These are phyloP conservation scores for Deroplatys truncata DNA, from an alignment of 2,888 invertebrate genomes.

Conservation along the genomic window DNA sequence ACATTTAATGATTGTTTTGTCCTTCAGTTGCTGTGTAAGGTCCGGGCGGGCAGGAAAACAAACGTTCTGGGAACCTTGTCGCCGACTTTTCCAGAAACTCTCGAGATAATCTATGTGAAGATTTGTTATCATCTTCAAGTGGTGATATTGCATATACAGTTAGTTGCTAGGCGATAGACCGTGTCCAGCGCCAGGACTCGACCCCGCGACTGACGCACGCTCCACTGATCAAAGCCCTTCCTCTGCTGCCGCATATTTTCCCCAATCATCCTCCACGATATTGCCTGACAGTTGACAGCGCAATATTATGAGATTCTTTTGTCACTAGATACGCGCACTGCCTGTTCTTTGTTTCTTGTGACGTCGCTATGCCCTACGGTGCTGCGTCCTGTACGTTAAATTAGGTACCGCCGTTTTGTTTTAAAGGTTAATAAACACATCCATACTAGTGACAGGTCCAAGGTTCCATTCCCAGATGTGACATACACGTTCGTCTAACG, in stretches of 20 bases:
- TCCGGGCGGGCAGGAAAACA: too few species aligned
- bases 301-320: neutral
- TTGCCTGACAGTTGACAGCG: neutral
- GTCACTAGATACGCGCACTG: neutral
- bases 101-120: too few species aligned
- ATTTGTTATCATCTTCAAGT: neutral
- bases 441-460: too few species aligned
- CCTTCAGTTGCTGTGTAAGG: too few species aligned
- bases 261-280: neutral
- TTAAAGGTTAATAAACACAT: too few species aligned
- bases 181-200: neutral
- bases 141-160: neutral
- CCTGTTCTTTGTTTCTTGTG: neutral
- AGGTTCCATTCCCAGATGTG: too few species aligned
- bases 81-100: too few species aligned
- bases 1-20: too few species aligned
- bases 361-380: neutral
- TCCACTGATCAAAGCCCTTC: neutral
- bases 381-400: neutral
- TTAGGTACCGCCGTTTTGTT: neutral
- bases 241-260: neutral
- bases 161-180: neutral
- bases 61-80: too few species aligned
- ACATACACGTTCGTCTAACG: too few species aligned
- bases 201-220: neutral